A percentile compares a stretch with the other conserved stretches of the same genome.
Evolutionary conservation across 2,888 invertebrate genomes (phyloP).

Genomic region (Lycaena phlaeas): DNA sequence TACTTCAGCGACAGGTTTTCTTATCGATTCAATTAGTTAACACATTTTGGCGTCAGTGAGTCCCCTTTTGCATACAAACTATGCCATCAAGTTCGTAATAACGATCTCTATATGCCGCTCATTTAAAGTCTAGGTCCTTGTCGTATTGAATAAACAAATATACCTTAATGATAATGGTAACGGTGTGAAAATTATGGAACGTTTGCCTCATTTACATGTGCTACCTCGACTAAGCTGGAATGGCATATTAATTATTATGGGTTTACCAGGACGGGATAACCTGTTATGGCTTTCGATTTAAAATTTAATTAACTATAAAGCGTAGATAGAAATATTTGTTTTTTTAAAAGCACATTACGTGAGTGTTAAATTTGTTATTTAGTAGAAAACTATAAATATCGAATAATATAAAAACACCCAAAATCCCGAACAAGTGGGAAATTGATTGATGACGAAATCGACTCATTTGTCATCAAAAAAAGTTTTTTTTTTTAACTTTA

Average conservation of each 20-base stretch:
- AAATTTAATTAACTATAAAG: no score
- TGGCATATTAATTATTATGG: constrained; percentile 1
- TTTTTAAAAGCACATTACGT: no score
- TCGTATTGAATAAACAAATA: constrained; percentile 57
- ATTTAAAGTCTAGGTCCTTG: constrained; percentile 48
- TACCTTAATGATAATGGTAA: no score
- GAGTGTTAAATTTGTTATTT: no score
- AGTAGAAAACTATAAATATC: no score
- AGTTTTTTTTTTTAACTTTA: neutral
- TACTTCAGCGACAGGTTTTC: no score
- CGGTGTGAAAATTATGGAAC: constrained; percentile 57
- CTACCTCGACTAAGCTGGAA: neutral
- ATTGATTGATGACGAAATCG: no score
- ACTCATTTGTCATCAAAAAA: no score
- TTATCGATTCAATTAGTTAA: constrained; percentile 3
- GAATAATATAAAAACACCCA: no score
- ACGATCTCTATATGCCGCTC: constrained; percentile 23
- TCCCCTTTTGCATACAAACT: constrained; percentile 33
- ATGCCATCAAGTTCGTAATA: constrained; percentile 11
- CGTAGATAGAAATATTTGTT: no score
- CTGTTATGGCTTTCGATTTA: neutral
- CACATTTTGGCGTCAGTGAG: constrained; percentile 15
- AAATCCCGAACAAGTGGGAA: no score
- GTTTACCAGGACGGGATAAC: neutral
- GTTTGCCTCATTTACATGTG: constrained; percentile 36